Base-by-base conservation (phyloP, 2,888 invertebrate genomes). In the Harpalus rubripes region DNA sequence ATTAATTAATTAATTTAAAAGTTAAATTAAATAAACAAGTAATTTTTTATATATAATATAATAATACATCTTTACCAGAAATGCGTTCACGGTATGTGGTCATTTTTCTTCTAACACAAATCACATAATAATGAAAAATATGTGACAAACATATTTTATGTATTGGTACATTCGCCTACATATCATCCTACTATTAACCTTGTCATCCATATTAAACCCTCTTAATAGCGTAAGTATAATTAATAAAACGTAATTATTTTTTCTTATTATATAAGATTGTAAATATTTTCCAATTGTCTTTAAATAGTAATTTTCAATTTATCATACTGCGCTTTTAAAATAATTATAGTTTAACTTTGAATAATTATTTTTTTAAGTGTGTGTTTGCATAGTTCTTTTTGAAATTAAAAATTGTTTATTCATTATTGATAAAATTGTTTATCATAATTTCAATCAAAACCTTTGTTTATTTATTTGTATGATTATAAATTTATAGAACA, bases 51-150 rank as follows among this genome's bases (percentile, higher is more conserved):
- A 32, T n/a, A 32, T 4, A 32, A 32, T 32, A 6, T 32, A 32
- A 32, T 4, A 6, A 32, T 32, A 32, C 32, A 32, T 32, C 32
- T 52, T 52, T 12, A 52, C 44, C 44, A 52, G 8, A 12, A 12
- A 52, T 52, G 8, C 44, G 44, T 12, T 52, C 44, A 8, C 44
- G 8, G 44, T 52, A 52, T 12, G 44, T 12, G 1, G 44, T 52
- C 44, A 52, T 52, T 52, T 52, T 52, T 52, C 10, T 52, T 52
- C 32, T 52, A 8, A 52, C 44, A 52, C 44, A 52, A 52, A 52
- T 52, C 44, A 52, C 44, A 32, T 32, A 52, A 52, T 52, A 52
- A 52, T 52, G 44, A 52, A 52, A 52, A 52, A 52, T 44, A 44
- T 12, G 44, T 52, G 44, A 52, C 44, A 12, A 52, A 12, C 44